Base-by-base conservation (phyloP, 2,113 vertebrate species). In the Panthera tigris region DNA sequence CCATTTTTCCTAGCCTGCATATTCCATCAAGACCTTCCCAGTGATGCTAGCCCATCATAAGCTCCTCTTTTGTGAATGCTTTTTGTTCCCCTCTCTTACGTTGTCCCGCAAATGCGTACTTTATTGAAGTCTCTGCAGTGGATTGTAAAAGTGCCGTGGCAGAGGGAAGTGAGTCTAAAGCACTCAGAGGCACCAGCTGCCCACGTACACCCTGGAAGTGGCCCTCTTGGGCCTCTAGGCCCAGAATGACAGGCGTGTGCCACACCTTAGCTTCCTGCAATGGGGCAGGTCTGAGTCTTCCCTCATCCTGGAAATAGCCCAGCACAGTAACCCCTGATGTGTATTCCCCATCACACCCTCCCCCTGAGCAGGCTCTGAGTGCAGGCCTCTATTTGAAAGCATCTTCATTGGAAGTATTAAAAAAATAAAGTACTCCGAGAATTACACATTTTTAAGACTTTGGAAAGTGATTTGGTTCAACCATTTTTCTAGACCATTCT, bases 391-490 rank as follows among this genome's bases (percentile, higher is more conserved):
- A 48, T 45, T 82, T 48, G 61, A 48, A 13, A 27, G 29, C 19
- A 36, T 57, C 76, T 84, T 91, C 55, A 48, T 50, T 79, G 89
- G 48, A 93, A 91, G 27, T 63, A 63, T 68, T 36, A 13, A 76
- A 87, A 95, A 65, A 92, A 50, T 71, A 73, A 95, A 82, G 29
- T 68, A 50, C 81, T 88, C 48, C 52, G 76, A 86, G 41, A 92
- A 80, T 88, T 82, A 80, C 23, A 73, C 33, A 45, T 86, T 96
- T 57, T 71, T 78, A 89, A 93, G n/a, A 96, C 15, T 71, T 86
- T 89, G 76, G 89, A 63, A 92, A 36, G 21, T 89, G 63, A 74
- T 81, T 39, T 82, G 69, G 31, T 83, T 80, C 19, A 87, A 1
- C 10, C 21, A 79, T n/a, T 95, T 86, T 91, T 82, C 68, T 87